These are phyloP conservation scores for Scytalopus superciliaris DNA, from an alignment of 2,113 vertebrate species.

Conservation along the genomic window DNA sequence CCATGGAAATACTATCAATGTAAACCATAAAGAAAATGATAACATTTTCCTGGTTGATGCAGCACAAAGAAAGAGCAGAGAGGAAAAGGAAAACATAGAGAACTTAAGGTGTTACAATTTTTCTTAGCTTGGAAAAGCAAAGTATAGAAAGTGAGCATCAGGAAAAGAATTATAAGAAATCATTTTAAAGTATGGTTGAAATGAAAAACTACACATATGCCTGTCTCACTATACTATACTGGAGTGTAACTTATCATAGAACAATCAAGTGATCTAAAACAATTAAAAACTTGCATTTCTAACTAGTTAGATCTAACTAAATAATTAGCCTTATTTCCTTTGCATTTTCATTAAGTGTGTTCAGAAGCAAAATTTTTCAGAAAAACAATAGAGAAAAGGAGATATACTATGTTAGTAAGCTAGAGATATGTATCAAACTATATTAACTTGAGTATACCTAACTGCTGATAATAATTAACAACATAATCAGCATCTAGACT, in stretches of 20 bases:
- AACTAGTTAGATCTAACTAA: not conserved
- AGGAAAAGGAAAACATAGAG: not conserved
- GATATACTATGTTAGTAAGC: not conserved
- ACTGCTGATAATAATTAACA: not conserved
- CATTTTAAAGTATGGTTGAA: not conserved
- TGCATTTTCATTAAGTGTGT: not conserved
- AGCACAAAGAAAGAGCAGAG: not conserved
- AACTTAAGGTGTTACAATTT: not conserved
- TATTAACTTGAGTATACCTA: not conserved
- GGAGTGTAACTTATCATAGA: not conserved
- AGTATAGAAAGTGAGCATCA: not conserved
- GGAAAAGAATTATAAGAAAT: not conserved
- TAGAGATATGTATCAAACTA: not conserved
- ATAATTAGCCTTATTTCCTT: not conserved
- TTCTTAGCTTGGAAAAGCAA: not conserved
- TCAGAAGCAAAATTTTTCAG: rapidly evolving
- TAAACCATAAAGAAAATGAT: not conserved
- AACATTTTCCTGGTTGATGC: not conserved
- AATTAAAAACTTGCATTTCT: not conserved
- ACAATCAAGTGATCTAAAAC: not conserved
- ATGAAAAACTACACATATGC: not conserved
- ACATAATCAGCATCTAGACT: not conserved
- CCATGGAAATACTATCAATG: not conserved
- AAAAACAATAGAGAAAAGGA: not conserved
- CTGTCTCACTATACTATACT: not conserved